Evolutionary conservation across 37 sponge, comb jelly and placozoan genomes (phyloP).

Genomic region (Halisarca cf. caerulea): DNA sequence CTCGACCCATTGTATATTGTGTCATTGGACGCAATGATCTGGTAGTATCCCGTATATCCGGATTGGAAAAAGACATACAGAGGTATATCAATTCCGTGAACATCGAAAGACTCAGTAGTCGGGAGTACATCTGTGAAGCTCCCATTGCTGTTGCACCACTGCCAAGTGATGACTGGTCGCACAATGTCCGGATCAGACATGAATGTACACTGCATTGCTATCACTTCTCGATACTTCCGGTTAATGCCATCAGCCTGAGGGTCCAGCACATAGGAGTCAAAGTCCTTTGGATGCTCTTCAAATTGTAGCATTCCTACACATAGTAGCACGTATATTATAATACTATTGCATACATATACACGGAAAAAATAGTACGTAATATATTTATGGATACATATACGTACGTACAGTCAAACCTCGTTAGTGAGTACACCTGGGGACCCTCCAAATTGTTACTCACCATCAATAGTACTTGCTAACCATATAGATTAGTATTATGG

Average conservation of each 20-base stretch:
- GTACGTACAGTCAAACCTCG: neutral
- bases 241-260: neutral
- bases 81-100: too few relatives aligned
- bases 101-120: neutral
- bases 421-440: neutral
- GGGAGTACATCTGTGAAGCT: neutral
- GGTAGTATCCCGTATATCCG: neutral
- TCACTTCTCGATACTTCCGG: neutral
- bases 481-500: too few relatives aligned
- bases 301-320: neutral
- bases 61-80: conserved; percentile 3
- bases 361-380: too few relatives aligned
- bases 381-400: too few relatives aligned
- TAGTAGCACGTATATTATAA: too few relatives aligned
- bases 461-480: too few relatives aligned
- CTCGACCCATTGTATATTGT: neutral
- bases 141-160: neutral
- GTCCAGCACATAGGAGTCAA: neutral
- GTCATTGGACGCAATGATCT: neutral
- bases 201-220: neutral
- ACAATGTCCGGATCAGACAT: neutral
- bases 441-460: too few relatives aligned
- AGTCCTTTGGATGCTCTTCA: neutral
- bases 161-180: conserved; percentile 19
- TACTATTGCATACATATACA: too few relatives aligned